Base-by-base conservation (phyloP, 2,113 vertebrate species). In the Halichoeres trimaculatus region DNA sequence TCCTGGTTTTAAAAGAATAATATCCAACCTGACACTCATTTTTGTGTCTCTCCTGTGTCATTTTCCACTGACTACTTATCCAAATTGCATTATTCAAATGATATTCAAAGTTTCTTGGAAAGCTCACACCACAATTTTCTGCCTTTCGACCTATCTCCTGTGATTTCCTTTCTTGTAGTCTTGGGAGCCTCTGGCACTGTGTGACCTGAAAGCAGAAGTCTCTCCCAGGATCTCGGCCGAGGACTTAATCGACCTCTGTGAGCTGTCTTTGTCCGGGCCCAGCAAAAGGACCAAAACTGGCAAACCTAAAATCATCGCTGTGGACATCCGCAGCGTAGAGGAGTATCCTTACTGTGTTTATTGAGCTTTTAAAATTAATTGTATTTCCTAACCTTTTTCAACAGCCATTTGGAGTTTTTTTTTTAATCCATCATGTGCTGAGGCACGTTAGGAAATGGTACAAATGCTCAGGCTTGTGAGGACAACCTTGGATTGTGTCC, bases 201-300 rank as follows among this genome's bases (percentile, higher is more conserved):
- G 92, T 83, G 97, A 99, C 65, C 91, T 99, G 79, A 99, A 99
- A 89, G 95, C 96, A n/a, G 98, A 99, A 85, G 92, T 96, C 2
- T 97, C 97, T 12, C 97, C 98, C 8, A 92, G 98, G 41, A 97
- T 99, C 91, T 99, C 98, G 9, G 97, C 96, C 4, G 97, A 99
- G 85, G 98, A 99, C 88, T 91, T 99, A 68, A 98, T 99, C 63
- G 96, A 98, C 83, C 86, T 98, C 64, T 99, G 98, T 88, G 98
- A 99, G 60, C 88, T 99, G 94, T 22, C 93, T 86, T 43, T 91
- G 92, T 1, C 90, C 76, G 89, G 94, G 11, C 93, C 94, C 10
- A 60, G 90, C 41, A 99, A 97, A 90, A 96, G 96, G 87, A 94
- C 92, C 16, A 98, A 95, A 86, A 87, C 94, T 16, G 94, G 95